Conservation (phyloP, 1,140 invertebrate genomes). For the Lordiphosa stackelbergi region DNA sequence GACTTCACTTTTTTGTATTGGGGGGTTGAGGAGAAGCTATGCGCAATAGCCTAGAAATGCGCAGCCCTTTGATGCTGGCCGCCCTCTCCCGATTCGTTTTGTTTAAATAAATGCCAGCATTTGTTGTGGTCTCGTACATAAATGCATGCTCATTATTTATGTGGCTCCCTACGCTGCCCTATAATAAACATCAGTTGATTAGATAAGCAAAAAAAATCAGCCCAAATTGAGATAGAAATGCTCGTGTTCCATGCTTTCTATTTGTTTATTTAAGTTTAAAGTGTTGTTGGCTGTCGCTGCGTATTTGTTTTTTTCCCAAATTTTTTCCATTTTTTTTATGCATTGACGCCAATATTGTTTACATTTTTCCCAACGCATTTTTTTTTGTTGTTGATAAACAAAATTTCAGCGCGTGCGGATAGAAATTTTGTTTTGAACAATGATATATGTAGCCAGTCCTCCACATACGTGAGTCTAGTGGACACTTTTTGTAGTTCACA, state of each 20-base stretch:
- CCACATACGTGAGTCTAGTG: slow-evolving; percentile 6
- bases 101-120: slow-evolving; percentile 35
- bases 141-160: slow-evolving; percentile 26
- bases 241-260: not conserved
- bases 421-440: slow-evolving; percentile 41
- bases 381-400: slow-evolving; percentile 30
- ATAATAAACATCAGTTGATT: slow-evolving; percentile 52
- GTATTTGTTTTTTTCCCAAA: slow-evolving; percentile 13
- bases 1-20: not conserved
- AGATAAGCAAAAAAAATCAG: slow-evolving; percentile 35
- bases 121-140: slow-evolving; percentile 35
- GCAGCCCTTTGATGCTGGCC: slow-evolving; percentile 46
- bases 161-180: slow-evolving; percentile 11
- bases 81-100: slow-evolving; percentile 11
- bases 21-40: slow-evolving; percentile 25
- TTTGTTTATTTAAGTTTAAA: slow-evolving; percentile 59
- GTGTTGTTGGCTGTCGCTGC: slow-evolving; percentile 36
- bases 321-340: slow-evolving; percentile 42
- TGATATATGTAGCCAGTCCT: slow-evolving; percentile 18
- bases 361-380: slow-evolving; percentile 21
- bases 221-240: slow-evolving; percentile 5
- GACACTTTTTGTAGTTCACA: slow-evolving; percentile 10
- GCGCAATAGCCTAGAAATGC: slow-evolving; percentile 52
- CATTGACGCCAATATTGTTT: slow-evolving; percentile 67
- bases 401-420: slow-evolving; percentile 41